Evolutionary conservation across 2,113 vertebrate genomes (phyloP).

Genomic region (Rhodinocichla rosea): DNA sequence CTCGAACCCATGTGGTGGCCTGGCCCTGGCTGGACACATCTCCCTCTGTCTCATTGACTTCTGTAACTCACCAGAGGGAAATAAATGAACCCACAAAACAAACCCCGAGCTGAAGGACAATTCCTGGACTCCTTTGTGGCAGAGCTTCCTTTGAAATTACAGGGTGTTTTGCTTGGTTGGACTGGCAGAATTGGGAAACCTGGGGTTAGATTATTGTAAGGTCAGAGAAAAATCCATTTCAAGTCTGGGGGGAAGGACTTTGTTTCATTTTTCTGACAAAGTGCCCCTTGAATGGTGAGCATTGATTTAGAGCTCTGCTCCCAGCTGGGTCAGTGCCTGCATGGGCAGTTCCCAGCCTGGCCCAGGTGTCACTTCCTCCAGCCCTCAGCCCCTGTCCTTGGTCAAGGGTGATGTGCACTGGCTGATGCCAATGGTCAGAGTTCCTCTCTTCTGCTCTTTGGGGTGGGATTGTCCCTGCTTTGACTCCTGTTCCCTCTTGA

Average conservation of each 20-base stretch:
- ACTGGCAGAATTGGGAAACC: background rate
- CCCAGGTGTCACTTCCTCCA: background rate
- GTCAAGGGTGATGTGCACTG: background rate
- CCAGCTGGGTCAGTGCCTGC: background rate
- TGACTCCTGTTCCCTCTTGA: background rate
- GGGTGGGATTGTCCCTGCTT: background rate
- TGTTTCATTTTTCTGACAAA: background rate
- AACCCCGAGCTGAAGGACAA: background rate
- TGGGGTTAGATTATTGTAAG: background rate
- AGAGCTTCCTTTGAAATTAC: background rate
- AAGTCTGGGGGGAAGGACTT: background rate
- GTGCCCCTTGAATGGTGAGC: background rate
- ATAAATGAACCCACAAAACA: background rate
- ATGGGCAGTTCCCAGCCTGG: background rate
- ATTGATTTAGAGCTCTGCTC: background rate
- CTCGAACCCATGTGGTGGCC: fast-evolving
- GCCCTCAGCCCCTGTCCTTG: fast-evolving
- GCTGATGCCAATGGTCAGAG: background rate
- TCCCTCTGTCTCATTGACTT: background rate
- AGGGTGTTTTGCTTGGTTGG: background rate
- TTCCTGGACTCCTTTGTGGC: background rate
- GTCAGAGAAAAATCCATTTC: background rate
- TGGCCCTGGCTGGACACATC: background rate
- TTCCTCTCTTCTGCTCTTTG: background rate
- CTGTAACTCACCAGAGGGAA: background rate